phyloP scores from a whole-genome alignment of 2,113 vertebrate species.

The Colaptes auratus region DNA sequence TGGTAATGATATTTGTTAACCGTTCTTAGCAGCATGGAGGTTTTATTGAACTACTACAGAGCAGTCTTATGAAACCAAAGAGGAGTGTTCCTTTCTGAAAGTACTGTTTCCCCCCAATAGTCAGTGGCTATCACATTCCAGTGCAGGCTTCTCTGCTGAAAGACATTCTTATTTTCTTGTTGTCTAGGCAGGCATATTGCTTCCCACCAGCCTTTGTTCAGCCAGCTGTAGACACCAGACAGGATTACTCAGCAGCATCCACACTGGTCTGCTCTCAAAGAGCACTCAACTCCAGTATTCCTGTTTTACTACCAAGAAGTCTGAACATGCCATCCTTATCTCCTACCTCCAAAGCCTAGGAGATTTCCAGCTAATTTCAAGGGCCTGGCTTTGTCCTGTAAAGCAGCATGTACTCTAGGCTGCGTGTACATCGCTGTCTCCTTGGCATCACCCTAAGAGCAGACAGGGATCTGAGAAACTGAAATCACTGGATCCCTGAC shows the following conservation, averaged over 20 bases:
- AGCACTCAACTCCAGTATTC: not conserved
- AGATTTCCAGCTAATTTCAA: not conserved
- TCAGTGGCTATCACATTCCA: not conserved
- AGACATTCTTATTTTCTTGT: not conserved
- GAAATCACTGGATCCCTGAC: not conserved
- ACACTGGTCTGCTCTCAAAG: not conserved
- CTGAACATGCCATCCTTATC: not conserved
- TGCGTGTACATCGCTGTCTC: not conserved
- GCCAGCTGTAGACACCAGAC: not conserved
- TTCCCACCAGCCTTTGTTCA: not conserved
- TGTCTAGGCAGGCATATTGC: not conserved
- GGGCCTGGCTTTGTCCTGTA: not conserved
- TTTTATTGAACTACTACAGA: not conserved
- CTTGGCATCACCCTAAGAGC: not conserved
- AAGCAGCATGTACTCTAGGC: not conserved
- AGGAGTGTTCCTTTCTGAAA: not conserved
- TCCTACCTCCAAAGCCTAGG: not conserved
- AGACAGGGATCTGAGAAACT: not conserved
- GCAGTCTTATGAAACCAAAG: not conserved
- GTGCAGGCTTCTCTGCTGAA: not conserved
- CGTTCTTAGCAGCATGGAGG: not conserved
- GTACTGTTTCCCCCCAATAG: not conserved
- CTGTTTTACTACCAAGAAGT: not conserved
- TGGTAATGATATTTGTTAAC: not conserved
- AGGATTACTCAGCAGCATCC: slow-evolving; percentile 10